These are phyloP conservation scores for Cariama cristata DNA, from an alignment of 2,113 vertebrate species.

Conservation along the genomic window DNA sequence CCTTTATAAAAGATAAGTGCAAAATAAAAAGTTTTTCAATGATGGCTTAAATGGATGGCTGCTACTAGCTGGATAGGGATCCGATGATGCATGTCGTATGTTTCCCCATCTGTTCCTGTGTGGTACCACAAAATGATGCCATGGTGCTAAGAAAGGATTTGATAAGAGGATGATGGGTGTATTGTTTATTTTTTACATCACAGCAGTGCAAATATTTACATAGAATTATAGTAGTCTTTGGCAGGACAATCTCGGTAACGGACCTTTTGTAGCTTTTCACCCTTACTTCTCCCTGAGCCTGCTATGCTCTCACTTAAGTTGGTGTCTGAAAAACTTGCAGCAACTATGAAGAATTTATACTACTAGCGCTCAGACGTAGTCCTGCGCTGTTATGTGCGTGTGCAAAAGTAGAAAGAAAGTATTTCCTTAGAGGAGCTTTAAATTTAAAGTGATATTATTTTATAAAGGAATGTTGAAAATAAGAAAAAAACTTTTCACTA, in stretches of 20 bases:
- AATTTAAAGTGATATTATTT: not conserved
- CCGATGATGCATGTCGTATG: not conserved
- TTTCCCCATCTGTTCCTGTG: not conserved
- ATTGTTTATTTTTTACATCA: not conserved
- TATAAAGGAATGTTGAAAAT: not conserved
- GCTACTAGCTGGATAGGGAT: not conserved
- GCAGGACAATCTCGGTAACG: not conserved
- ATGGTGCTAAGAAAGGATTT: not conserved
- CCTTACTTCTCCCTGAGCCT: not conserved
- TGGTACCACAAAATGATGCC: not conserved
- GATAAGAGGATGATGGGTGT: not conserved
- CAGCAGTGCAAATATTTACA: not conserved
- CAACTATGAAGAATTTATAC: not conserved
- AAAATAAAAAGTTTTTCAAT: not conserved
- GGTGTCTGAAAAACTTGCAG: not conserved
- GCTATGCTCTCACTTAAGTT: not conserved
- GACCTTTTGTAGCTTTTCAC: not conserved
- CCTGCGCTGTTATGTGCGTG: fast-evolving
- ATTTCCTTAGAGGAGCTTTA: not conserved
- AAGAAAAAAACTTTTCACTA: not conserved
- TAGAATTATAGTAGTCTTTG: not conserved
- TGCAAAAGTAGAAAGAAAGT: not conserved
- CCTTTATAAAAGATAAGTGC: not conserved
- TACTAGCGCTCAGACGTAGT: not conserved
- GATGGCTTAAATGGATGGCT: not conserved